Evolutionary conservation across 92 coral and sea anemone genomes (phyloP).

Genomic region (Hydrozoanthus gracilis): DNA sequence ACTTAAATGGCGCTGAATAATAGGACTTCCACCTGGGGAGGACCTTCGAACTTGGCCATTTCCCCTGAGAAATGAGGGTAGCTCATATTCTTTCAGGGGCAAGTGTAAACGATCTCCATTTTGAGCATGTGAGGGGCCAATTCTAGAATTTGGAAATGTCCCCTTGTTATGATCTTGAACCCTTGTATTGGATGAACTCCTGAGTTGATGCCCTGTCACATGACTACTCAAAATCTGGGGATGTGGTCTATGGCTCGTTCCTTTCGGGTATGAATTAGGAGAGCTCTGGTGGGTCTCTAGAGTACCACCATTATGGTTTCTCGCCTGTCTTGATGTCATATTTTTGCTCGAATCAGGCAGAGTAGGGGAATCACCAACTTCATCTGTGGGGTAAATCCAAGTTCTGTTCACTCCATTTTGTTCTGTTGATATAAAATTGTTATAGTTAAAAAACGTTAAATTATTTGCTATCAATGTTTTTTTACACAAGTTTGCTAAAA

Average conservation of each 20-base stretch:
- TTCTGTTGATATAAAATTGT: constrained; percentile 4
- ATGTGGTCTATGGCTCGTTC: constrained; percentile 9
- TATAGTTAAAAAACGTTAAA: not conserved
- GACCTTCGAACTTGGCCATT: constrained; percentile 51
- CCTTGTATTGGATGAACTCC: not conserved
- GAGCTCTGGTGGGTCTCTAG: not conserved
- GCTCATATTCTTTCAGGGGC: constrained; percentile 77
- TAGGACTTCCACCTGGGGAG: constrained; percentile 58
- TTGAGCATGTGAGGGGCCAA: not conserved
- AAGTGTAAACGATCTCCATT: constrained; percentile 46
- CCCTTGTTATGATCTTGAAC: not conserved
- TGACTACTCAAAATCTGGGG: not conserved
- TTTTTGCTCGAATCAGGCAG: not conserved
- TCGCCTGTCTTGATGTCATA: not conserved
- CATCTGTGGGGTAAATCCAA: constrained; percentile 28
- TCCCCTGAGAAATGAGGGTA: constrained; percentile 79
- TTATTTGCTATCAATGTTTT: not conserved
- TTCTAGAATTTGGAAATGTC: not conserved
- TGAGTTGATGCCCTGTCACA: constrained; percentile 2
- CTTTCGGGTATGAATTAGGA: not conserved
- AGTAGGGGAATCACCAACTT: not conserved
- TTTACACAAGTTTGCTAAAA: no score
- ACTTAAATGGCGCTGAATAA: constrained; percentile 67
- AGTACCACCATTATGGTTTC: constrained; percentile 9
- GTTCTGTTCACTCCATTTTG: constrained; percentile 30